A percentile compares a stretch with the other conserved stretches of the same genome.
Evolutionary conservation across 1,140 invertebrate species (phyloP).

Genomic region (Saccostrea echinata): DNA sequence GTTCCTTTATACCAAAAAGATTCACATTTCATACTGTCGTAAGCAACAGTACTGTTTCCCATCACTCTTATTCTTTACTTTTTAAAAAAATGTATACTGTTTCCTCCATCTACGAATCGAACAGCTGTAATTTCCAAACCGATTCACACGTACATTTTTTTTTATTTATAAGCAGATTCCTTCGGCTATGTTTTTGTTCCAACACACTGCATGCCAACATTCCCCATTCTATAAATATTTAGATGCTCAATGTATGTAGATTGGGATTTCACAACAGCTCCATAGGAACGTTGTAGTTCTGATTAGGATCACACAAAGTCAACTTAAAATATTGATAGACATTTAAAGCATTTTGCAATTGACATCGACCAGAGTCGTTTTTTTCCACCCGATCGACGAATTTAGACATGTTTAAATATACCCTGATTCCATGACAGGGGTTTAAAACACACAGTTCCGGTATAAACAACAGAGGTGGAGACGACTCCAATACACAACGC

Average conservation of each 20-base stretch:
- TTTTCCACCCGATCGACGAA: conserved; percentile 1
- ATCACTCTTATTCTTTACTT: too few relatives aligned
- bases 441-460: not conserved
- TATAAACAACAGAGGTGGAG: not conserved
- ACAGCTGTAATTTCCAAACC: too few relatives aligned
- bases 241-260: not conserved
- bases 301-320: conserved; percentile 5
- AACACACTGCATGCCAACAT: not conserved
- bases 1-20: too few relatives aligned
- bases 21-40: too few relatives aligned
- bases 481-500: not conserved
- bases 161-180: too few relatives aligned
- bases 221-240: not conserved
- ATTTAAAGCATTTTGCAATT: conserved; percentile 27
- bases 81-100: too few relatives aligned
- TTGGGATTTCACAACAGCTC: not conserved
- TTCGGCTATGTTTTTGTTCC: not conserved
- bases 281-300: not conserved
- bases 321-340: conserved; percentile 12
- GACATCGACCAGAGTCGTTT: not conserved
- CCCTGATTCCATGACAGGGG: not conserved
- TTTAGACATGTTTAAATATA: not conserved
- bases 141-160: too few relatives aligned
- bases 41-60: too few relatives aligned
- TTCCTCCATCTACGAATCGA: too few relatives aligned